Evolutionary conservation across 2,797 vertebrate species (phyloP).

Genomic region (Xenentodon cancila): DNA sequence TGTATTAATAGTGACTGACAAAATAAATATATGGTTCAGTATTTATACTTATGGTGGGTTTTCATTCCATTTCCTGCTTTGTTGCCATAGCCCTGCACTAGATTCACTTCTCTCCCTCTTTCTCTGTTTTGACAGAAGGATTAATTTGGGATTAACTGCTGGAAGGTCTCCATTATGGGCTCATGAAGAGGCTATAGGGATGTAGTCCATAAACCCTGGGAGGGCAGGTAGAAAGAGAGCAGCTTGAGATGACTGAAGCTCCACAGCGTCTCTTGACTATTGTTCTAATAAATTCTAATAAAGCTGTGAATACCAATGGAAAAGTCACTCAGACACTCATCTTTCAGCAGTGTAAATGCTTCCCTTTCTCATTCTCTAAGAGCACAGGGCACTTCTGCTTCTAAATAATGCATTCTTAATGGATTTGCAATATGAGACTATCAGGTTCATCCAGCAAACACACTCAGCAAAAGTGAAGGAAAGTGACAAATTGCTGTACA

Average conservation of each 20-base stretch:
- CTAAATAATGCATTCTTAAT: constrained; percentile 18
- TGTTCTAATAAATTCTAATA: neutral
- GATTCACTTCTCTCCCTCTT: too few relatives aligned
- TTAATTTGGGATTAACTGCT: constrained; percentile 35
- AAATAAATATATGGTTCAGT: too few relatives aligned
- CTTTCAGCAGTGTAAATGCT: constrained; percentile 4
- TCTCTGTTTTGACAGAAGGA: neutral
- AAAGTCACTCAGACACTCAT: neutral
- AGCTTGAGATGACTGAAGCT: too few relatives aligned
- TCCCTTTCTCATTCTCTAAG: neutral
- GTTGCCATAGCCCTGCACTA: too few relatives aligned
- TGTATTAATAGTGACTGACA: too few relatives aligned
- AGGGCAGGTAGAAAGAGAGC: too few relatives aligned
- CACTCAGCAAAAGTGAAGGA: constrained; percentile 2
- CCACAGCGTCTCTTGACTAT: too few relatives aligned
- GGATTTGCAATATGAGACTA: constrained; percentile 3
- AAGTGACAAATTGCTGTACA: constrained; percentile 3
- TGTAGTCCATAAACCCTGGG: too few relatives aligned
- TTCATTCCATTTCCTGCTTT: too few relatives aligned
- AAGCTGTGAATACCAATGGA: constrained; percentile 1
- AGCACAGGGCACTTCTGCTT: constrained; percentile 3
- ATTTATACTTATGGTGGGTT: too few relatives aligned
- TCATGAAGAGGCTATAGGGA: too few relatives aligned
- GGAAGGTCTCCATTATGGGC: too few relatives aligned
- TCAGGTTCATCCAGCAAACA: constrained; percentile 2